Evolutionary conservation across 2,113 vertebrate genomes (phyloP), one percentile per base, ranked within the genome.

Genomic region (Mesembrinibis cayennensis): DNA sequence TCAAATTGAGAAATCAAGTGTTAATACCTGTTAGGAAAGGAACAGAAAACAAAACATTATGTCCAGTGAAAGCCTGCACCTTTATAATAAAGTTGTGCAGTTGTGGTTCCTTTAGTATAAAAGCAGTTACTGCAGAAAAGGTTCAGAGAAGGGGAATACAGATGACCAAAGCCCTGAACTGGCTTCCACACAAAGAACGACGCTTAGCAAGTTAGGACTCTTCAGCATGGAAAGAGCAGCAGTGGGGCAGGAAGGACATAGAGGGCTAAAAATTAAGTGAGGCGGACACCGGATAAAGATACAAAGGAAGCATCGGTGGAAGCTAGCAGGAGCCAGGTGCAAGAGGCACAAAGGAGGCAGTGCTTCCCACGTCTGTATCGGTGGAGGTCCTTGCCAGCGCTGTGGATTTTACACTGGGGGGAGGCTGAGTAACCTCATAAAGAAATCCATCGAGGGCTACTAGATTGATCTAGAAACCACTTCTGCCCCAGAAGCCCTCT

Each of bases 351-450:
- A 36, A 50, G 52, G 40, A 40, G 29, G 56, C 10, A 12, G 34
- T 23, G 34, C 72, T 27, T 74, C 23, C 14, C n/a, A 2, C 1
- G 0, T 5, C 16, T 23, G 18, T 22, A 10, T n/a, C 1, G 3
- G 44, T 8, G 32, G 47, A 36, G 52, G 38, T 15, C 38, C 29
- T 40, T 45, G 40, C 40, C 32, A 1, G 25, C 9, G 45, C 53
- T 52, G 55, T 19, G 66, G 66, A 8, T 26, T 61, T 55, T 79
- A 45, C 18, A 7, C 16, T 11, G 66, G 38, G 36, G 18, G 15
- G 34, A 55, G 49, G 26, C 9, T 4, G 55, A 45, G 34, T 17
- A 63, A 25, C 6, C n/a, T n/a, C 23, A n/a, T 16, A 10, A 40
- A 65, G 42, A 29, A 62, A 53, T 22, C 32, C 29, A 16, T 7